Evolutionary conservation across 2,113 vertebrate genomes (phyloP).

Genomic region (Podarcis raffonei): DNA sequence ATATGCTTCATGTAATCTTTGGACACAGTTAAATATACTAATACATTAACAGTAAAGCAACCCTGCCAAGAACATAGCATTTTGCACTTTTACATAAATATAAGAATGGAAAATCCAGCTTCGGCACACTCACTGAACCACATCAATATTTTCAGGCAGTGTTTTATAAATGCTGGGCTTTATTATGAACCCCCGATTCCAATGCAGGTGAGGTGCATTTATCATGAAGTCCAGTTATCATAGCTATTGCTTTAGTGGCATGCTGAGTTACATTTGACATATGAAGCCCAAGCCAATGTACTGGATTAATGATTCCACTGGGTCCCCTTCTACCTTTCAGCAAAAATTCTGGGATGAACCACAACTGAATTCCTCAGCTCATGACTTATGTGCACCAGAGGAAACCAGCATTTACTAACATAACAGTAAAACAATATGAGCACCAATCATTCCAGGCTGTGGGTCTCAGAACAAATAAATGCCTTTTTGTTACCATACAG

Average conservation of each 20-base stretch:
- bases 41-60: neutral
- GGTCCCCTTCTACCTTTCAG: conserved; percentile 38
- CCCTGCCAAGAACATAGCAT: neutral
- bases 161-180: conserved; percentile 59
- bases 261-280: conserved; percentile 21
- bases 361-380: conserved; percentile 46
- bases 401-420: conserved; percentile 41
- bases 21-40: neutral
- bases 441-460: conserved; percentile 19
- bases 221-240: conserved; percentile 27
- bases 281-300: conserved; percentile 12
- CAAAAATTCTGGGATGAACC: conserved; percentile 51
- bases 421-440: conserved; percentile 33
- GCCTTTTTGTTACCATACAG: conserved; percentile 13
- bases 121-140: conserved; percentile 28
- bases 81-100: conserved; percentile 26
- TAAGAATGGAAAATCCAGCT: conserved; percentile 50
- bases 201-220: conserved; percentile 51
- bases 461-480: neutral
- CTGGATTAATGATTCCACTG: conserved; percentile 38
- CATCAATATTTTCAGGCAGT: conserved; percentile 60
- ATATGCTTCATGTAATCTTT: neutral
- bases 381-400: conserved; percentile 40
- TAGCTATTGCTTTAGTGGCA: conserved; percentile 24
- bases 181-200: conserved; percentile 21